These are phyloP conservation scores for Gracilinanus agilis DNA, from an alignment of 2,113 vertebrate species.

Conservation along the genomic window DNA sequence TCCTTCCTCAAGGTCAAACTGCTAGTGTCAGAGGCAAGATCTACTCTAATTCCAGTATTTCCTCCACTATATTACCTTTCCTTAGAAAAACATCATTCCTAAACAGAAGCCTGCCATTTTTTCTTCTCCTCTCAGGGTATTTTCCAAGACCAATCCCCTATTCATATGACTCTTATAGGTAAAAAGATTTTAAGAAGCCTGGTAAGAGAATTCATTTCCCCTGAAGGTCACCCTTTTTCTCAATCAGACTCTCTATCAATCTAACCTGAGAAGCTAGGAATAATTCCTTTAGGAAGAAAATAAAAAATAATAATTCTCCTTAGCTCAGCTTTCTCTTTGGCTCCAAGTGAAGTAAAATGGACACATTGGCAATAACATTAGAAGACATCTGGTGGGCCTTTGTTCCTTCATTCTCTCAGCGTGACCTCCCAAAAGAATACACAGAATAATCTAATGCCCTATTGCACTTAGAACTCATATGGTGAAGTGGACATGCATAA, in stretches of 20 bases:
- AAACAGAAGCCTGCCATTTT: not conserved
- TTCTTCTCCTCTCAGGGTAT: not conserved
- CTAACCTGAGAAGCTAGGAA: not conserved
- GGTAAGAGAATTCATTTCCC: not conserved
- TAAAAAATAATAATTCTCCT: not conserved
- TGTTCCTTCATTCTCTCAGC: not conserved
- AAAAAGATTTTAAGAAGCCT: not conserved
- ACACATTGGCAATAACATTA: conserved; percentile 9
- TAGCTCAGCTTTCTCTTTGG: conserved; percentile 49
- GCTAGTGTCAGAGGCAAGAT: not conserved
- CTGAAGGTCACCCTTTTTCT: conserved; percentile 9
- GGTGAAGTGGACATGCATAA: not conserved
- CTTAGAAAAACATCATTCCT: not conserved
- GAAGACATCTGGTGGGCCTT: not conserved
- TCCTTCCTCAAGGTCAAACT: not conserved
- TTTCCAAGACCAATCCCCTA: not conserved
- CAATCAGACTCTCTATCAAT: conserved; percentile 24
- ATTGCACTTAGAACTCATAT: not conserved
- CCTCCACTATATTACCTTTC: not conserved
- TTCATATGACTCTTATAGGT: not conserved
- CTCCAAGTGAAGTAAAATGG: conserved; percentile 45
- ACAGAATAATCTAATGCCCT: not conserved
- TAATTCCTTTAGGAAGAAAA: conserved; percentile 45
- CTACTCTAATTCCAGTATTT: not conserved
- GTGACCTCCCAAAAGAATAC: not conserved